Base-by-base conservation (phyloP, 2,797 vertebrate species). In the Syncerus caffer region DNA sequence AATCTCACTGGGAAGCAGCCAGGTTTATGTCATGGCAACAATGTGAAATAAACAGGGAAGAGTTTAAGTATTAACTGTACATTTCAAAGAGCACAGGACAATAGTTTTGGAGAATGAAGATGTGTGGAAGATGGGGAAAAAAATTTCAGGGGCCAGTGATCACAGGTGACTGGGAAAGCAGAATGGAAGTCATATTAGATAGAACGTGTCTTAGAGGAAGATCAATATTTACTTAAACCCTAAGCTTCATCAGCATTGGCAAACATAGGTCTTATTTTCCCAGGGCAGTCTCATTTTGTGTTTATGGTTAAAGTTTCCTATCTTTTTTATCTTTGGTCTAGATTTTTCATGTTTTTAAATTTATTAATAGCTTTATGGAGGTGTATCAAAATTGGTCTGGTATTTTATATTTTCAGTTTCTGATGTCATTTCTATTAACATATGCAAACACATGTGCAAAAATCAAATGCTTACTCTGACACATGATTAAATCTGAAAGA, bases 401-500 rank as follows among this genome's bases (percentile, higher is more conserved):
- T 47, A 15, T 34, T 92, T 90, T 58, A 45, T 57, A 58, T 47
- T 94, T 96, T 85, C 34, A 31, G 2, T 42, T 79, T 84, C 38
- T 86, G 57, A 5, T 0, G 29, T 34, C 31, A 92, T 19, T 47
- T 93, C 19, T 60, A 6, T 90, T 85, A 89, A 16, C 47, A 12
- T 71, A 34, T 78, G 19, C 19, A n/a, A 80, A 80, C 9, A 23
- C 15, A 23, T n/a, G 14, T 62, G 19, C 27, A 88, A 38, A 96
- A 90, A 67, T 14, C 53, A 53, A 87, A 11, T 85, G n/a, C 11
- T 93, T 96, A 80, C 19, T 89, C 89, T 85, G 87, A 95, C 31
- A 76, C 51, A 74, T n/a, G 83, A 78, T 88, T 97, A 93, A 95
- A 93, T 93, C 27, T 89, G 85, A 95, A 96, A 93, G 89, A 82